These are phyloP conservation scores for Arbacia lixula DNA, from an alignment of 53 echinoderm and acorn worm species.

Conservation along the genomic window DNA sequence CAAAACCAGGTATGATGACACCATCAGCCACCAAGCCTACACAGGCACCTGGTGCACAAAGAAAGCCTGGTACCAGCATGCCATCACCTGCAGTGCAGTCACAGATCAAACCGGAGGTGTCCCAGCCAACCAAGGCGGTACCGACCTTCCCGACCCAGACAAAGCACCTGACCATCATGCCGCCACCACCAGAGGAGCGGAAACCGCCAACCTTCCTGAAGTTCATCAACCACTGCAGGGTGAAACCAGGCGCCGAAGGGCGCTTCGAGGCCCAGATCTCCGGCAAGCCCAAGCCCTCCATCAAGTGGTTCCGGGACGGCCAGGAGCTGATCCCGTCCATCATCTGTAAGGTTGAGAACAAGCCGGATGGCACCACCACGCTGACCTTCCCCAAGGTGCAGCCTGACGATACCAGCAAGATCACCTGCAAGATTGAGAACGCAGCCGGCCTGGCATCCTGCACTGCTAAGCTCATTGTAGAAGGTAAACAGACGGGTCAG, in stretches of 20 bases:
- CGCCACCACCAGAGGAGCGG: constrained; percentile 42
- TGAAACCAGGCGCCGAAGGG: constrained; percentile 80
- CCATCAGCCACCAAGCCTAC: neutral
- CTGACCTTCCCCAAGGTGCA: constrained; percentile 74
- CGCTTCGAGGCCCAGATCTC: constrained; percentile 83
- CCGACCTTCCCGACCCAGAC: constrained; percentile 15
- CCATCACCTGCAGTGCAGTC: constrained; percentile 14
- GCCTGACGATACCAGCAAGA: constrained; percentile 78
- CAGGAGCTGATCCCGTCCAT: constrained; percentile 77
- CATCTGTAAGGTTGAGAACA: constrained; percentile 64
- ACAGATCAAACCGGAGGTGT: constrained; percentile 44
- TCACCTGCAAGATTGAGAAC: constrained; percentile 96
- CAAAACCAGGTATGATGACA: neutral
- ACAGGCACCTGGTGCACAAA: neutral
- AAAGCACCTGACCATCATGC: constrained; percentile 21
- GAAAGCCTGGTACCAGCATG: neutral
- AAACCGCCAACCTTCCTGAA: constrained; percentile 89
- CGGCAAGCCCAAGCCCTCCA: constrained; percentile 83
- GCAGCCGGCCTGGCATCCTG: constrained; percentile 95
- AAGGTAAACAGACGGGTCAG: constrained; percentile 63
- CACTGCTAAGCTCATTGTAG: constrained; percentile 95
- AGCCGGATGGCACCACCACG: constrained; percentile 81
- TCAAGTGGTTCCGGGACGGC: constrained; percentile 88
- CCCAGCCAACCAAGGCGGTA: constrained; percentile 37
- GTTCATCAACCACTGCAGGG: constrained; percentile 92